Conservation (phyloP, 2,888 invertebrate species). For the Phania funesta region DNA sequence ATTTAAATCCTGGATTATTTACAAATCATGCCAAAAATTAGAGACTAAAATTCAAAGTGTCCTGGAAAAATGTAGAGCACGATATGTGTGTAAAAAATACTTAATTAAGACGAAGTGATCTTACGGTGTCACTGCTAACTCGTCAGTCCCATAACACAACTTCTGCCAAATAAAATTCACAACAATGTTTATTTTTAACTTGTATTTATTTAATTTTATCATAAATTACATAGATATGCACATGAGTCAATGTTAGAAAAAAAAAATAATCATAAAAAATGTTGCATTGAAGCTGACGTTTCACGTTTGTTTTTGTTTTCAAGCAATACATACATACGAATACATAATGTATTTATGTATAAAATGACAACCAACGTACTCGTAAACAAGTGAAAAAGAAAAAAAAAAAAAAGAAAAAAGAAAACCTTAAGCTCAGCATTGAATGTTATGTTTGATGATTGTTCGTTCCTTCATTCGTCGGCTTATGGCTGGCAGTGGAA, state of each 20-base stretch:
- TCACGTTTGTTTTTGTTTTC: slow-evolving; percentile 7
- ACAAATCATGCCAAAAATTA: too few relatives aligned
- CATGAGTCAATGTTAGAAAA: neutral
- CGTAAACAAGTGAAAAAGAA: neutral
- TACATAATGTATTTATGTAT: neutral
- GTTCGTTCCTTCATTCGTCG: neutral
- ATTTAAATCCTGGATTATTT: too few relatives aligned
- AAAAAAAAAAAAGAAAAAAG: neutral
- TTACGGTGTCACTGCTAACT: neutral
- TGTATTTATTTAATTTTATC: neutral
- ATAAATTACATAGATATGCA: slow-evolving; percentile 21
- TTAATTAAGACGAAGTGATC: too few relatives aligned
- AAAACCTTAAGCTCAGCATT: slow-evolving; percentile 16
- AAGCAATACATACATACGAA: neutral
- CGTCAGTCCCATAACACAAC: neutral
- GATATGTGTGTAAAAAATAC: neutral
- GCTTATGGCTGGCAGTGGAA: slow-evolving; percentile 25
- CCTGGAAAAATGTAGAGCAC: too few relatives aligned
- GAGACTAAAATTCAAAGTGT: too few relatives aligned
- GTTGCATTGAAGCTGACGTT: slow-evolving; percentile 21
- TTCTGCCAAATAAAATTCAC: slow-evolving; percentile 43
- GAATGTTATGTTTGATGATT: slow-evolving; percentile 50
- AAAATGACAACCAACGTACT: slow-evolving; percentile 31
- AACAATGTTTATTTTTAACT: slow-evolving; percentile 41
- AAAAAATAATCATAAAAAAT: slow-evolving; percentile 6